phyloP scores from a whole-genome alignment of 2,888 invertebrate genomes.

The Rhaphigaster nebulosa region DNA sequence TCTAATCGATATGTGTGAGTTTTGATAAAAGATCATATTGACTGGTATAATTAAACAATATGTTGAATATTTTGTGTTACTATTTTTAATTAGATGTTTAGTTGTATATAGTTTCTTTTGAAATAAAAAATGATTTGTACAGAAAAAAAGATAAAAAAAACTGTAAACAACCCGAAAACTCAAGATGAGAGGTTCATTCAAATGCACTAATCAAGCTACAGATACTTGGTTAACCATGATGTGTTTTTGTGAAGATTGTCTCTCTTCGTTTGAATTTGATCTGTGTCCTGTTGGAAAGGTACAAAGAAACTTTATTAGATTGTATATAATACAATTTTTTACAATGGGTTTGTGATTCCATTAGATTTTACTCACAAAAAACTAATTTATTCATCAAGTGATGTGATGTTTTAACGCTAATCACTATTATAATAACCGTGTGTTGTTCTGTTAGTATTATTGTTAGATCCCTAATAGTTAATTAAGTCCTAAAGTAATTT shows the following conservation, averaged over 20 bases:
- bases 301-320: not conserved
- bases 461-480: not conserved
- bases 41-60: slow-evolving; percentile 5
- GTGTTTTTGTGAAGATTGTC: slow-evolving; percentile 37
- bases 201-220: not conserved
- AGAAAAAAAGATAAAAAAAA: slow-evolving; percentile 19
- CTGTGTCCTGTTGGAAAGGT: slow-evolving; percentile 21
- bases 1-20: not conserved
- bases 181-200: not conserved
- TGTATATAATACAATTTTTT: not conserved
- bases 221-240: slow-evolving; percentile 22
- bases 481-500: not conserved
- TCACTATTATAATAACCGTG: not conserved
- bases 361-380: not conserved
- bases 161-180: slow-evolving; percentile 12
- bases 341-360: not conserved
- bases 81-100: slow-evolving; percentile 33
- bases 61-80: slow-evolving; percentile 9
- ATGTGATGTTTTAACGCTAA: not conserved
- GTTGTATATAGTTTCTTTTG: slow-evolving; percentile 37
- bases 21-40: not conserved
- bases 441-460: not conserved
- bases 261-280: not conserved
- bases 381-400: not conserved
- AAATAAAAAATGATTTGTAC: slow-evolving; percentile 39